Conservation (phyloP, 1,140 invertebrate genomes). For the Musca domestica region DNA sequence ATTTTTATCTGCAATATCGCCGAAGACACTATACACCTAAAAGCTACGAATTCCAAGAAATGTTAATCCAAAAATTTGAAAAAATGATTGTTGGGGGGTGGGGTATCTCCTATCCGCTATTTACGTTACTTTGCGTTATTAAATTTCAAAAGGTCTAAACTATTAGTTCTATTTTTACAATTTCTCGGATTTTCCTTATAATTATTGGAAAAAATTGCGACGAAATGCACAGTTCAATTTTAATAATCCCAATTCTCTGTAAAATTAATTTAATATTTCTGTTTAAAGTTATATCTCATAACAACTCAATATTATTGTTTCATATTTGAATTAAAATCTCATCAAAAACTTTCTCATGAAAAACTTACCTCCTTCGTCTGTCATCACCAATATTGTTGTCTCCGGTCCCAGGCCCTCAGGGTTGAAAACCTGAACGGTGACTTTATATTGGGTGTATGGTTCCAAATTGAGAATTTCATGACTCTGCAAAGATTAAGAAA, state of each 20-base stretch:
- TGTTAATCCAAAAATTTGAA: no score
- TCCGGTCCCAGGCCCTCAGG: constrained; percentile 70
- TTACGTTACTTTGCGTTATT: no score
- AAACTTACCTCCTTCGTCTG: constrained; percentile 77
- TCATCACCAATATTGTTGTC: constrained; percentile 72
- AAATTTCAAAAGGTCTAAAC: no score
- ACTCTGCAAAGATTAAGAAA: constrained; percentile 57
- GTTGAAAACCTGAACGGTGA: constrained; percentile 75
- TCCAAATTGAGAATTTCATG: constrained; percentile 69
- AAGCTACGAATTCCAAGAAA: no score
- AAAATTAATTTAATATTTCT: not conserved
- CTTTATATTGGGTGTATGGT: constrained; percentile 73
- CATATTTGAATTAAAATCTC: not conserved
- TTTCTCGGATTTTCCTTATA: no score
- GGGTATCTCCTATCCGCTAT: no score
- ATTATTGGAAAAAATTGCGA: no score
- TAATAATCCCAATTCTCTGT: not conserved
- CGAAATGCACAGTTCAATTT: no score
- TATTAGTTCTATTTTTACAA: no score
- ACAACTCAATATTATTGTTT: not conserved
- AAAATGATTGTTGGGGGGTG: no score
- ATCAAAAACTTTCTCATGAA: not conserved
- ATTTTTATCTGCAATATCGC: no score
- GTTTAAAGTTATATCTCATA: not conserved
- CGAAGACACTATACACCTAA: no score